Conservation (phyloP, 2,797 vertebrate genomes). For the Zenarchopterus dispar region DNA sequence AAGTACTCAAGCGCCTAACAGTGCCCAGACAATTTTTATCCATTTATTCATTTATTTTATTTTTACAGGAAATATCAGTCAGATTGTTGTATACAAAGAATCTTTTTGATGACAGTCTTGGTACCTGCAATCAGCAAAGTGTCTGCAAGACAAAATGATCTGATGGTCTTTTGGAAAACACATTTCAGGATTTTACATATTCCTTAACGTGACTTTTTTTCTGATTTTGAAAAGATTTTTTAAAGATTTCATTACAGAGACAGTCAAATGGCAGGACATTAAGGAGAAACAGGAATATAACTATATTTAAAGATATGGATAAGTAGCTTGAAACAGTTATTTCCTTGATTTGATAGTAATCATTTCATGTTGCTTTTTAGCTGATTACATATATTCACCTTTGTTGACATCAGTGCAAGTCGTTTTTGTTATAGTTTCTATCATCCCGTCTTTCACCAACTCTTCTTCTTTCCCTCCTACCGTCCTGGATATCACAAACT, state of each 20-base stretch:
- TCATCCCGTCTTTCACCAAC: slow-evolving; percentile 21
- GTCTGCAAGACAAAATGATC: slow-evolving; percentile 11
- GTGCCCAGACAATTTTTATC: slow-evolving; percentile 33
- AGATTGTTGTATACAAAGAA: slow-evolving; percentile 41
- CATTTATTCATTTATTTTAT: no score
- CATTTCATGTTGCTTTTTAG: not conserved
- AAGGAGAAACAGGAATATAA: not conserved
- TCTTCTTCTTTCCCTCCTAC: slow-evolving; percentile 23
- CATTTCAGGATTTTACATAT: slow-evolving; percentile 7
- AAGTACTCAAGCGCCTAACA: slow-evolving; percentile 57
- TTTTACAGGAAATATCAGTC: slow-evolving; percentile 11
- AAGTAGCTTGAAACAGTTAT: not conserved
- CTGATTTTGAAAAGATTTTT: no score
- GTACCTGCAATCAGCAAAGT: not conserved
- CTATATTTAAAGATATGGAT: slow-evolving; percentile 1
- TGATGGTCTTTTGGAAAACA: slow-evolving; percentile 12
- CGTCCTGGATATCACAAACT: slow-evolving; percentile 61
- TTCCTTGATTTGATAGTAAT: not conserved
- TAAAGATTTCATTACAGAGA: no score
- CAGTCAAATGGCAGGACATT: not conserved
- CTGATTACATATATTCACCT: slow-evolving; percentile 19
- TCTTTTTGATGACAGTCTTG: slow-evolving; percentile 25
- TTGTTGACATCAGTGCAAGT: slow-evolving; percentile 7
- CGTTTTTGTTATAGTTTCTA: slow-evolving; percentile 38
- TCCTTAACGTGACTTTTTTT: not conserved